Base-by-base conservation (phyloP, 2,888 invertebrate genomes). In the Hyposoter dolosus region DNA sequence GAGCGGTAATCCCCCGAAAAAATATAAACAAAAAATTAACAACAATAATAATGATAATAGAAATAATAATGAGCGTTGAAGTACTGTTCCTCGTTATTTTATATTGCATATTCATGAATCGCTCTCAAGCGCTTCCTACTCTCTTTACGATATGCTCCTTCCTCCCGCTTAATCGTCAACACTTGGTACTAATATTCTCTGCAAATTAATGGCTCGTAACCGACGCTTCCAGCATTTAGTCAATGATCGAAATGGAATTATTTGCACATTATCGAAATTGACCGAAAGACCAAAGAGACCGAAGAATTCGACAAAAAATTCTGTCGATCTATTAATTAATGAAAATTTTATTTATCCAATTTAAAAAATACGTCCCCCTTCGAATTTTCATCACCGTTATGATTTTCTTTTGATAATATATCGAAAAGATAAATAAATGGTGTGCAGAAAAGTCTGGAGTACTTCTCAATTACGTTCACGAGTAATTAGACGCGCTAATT, bases 401-500 rank as follows among this genome's bases (percentile, higher is more conserved):
- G 28, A 28, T 53, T 6, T 60, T 23, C 9, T 60, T 60, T 60
- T 15, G 60, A 28, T 28, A 5, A 28, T 15, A 69, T 69, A n/a
- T 23, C 28, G 15, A 15, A 17, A 45, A 32, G 28, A 60, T 32
- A 72, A 53, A 15, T 5, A 19, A 17, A 28, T 50, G 19, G 15
- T 19, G 23, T 12, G 0, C 10, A 19, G 43, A 43, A 23, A 65
- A 66, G 23, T 50, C 32, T 28, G 17, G 2, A 66, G n/a, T 23
- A 6, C 40, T 40, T 63, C 65, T 83, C 66, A 53, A 23, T 82
- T 71, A 76, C 66, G 68, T 84, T 86, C 47, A 69, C 81, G 77
- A 15, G 65, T 75, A 86, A 86, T 86, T 86, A 84, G 53, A 32
- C 60, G 45, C 28, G 63, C 19, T 83, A 83, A 86, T 84, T 78